Evolutionary conservation across 2,113 vertebrate species (phyloP).

Genomic region (Rattus rattus): DNA sequence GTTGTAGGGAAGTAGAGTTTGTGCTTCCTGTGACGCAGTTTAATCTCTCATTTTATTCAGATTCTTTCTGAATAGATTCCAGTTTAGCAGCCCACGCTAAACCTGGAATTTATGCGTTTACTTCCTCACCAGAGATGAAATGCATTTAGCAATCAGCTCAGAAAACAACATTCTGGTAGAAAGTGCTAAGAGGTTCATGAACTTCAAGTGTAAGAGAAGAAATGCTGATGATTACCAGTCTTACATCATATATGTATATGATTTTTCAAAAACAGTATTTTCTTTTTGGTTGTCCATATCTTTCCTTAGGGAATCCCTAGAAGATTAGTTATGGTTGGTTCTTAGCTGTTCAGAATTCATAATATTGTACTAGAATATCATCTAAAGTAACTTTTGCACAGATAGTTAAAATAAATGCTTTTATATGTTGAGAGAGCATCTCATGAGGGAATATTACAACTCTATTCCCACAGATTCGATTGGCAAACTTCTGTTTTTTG

Average conservation of each 20-base stretch:
- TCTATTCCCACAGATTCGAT: not conserved
- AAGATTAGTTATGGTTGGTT: not conserved
- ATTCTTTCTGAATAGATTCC: not conserved
- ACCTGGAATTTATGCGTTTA: not conserved
- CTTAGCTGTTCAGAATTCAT: not conserved
- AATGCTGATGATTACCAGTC: not conserved
- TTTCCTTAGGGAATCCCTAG: too few relatives aligned
- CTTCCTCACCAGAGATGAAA: not conserved
- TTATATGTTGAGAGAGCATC: not conserved
- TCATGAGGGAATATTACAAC: not conserved
- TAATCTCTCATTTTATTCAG: not conserved
- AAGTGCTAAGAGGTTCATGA: not conserved
- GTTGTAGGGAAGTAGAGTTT: not conserved
- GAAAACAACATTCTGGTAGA: not conserved
- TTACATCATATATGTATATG: not conserved
- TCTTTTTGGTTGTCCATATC: not conserved
- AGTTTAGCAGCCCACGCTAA: not conserved
- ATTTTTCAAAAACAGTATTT: not conserved
- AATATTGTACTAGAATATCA: not conserved
- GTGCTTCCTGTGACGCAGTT: not conserved
- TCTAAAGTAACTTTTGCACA: not conserved
- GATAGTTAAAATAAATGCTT: not conserved
- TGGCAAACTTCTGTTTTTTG: conserved; percentile 36
- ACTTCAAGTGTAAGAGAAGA: not conserved
- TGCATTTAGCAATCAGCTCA: not conserved